Evolutionary conservation across 1,140 invertebrate species (phyloP), one percentile per base, ranked within the genome.

Genomic region (Andricus grossulariae): DNA sequence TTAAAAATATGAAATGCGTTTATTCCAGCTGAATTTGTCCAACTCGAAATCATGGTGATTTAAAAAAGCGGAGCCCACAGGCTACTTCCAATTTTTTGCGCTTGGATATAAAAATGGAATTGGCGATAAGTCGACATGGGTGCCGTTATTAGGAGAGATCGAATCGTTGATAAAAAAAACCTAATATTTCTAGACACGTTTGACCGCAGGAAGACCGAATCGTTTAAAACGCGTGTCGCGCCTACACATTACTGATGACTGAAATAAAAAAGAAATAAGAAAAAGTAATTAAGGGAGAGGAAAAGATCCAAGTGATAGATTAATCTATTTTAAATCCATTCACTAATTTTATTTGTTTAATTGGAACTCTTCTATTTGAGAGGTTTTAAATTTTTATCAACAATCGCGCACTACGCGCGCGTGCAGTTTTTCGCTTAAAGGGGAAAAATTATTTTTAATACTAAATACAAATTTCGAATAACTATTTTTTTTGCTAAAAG

Each of bases 151-250:
- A 66, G 60, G 60, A 66, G 25, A 66, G 60, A 66, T 66, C 39
- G 60, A 66, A 66, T 66, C 60, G 25, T 66, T 39, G 60, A 66
- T 66, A 66, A 66, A 39, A 66, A 66, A 66, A 66, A 66, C 25
- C 25, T 32, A 66, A 66, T 66, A 39, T 66, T 66, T 66, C 60
- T n/a, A 66, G 60, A 66, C 60, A 66, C 60, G 60, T 66, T 66
- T 66, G 60, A 66, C 60, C 60, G 39, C 60, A 66, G 32, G 39
- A 16, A 39, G 8, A 66, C 32, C 21, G 21, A 66, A 66, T 39
- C 60, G 60, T 39, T 66, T 39, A 66, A 66, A 66, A 66, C 25
- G 32, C 60, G 16, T 66, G 60, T 25, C 15, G 32, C 60, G 21
- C 15, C 25, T 39, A 39, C 32, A n/a, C 5, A 66, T 39, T 66